Conservation (phyloP, 2,113 vertebrate species). For the Bubo bubo region DNA sequence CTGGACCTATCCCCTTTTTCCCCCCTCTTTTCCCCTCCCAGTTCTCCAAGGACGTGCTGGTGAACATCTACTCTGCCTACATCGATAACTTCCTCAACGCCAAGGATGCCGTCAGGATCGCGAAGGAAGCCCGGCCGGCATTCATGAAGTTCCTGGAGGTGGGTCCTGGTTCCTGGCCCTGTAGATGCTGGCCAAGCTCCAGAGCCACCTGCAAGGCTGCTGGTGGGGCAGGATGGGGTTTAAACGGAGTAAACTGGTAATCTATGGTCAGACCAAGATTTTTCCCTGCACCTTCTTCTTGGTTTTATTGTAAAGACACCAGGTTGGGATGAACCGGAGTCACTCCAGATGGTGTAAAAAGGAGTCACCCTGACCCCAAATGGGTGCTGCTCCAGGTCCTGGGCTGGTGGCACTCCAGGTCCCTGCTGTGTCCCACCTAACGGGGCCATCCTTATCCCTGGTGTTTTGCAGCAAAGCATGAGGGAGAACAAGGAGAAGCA, state of each 20-base stretch:
- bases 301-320: background rate
- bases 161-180: background rate
- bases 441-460: background rate
- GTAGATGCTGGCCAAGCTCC: background rate
- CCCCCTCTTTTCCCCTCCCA: conserved; percentile 16
- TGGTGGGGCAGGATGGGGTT: background rate
- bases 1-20: background rate
- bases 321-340: background rate
- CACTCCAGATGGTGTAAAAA: rapidly evolving
- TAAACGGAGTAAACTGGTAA: background rate
- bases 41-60: conserved; percentile 97
- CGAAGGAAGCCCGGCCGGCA: conserved; percentile 93
- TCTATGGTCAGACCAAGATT: background rate
- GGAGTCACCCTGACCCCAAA: background rate
- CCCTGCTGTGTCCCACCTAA: background rate
- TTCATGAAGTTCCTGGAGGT: conserved; percentile 99
- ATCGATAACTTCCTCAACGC: conserved; percentile 98
- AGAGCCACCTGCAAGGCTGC: background rate
- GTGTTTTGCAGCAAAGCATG: conserved; percentile 90
- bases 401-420: background rate
- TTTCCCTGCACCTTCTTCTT: background rate
- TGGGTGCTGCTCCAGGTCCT: background rate
- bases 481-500: conserved; percentile 98
- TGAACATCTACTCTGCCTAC: conserved; percentile 96
- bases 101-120: conserved; percentile 94